Percentiles rank a stretch among this genome's conserved stretches.
Evolutionary conservation across 2,113 vertebrate genomes (phyloP).

Genomic region (Brachyistius frenatus): DNA sequence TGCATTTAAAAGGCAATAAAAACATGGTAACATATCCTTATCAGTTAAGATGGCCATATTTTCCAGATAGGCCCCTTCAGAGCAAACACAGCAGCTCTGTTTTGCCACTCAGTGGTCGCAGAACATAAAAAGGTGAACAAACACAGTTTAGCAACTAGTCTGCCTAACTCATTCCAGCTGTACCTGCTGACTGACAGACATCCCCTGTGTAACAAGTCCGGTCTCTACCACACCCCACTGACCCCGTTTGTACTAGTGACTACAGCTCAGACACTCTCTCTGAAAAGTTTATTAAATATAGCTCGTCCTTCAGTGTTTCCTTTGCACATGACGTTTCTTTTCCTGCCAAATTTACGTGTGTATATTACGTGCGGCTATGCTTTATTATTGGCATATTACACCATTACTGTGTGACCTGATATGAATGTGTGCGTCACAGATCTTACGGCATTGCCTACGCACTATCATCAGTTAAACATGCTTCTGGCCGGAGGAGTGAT

Average conservation of each 20-base stretch:
- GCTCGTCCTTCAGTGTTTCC: constrained; percentile 2
- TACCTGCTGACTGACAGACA: constrained; percentile 8
- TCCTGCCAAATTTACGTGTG: neutral
- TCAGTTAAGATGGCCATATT: neutral
- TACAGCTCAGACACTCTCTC: neutral
- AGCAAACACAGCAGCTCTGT: neutral
- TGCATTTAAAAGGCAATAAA: too few relatives aligned
- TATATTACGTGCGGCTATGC: neutral
- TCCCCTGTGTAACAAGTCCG: neutral
- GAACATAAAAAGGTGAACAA: neutral
- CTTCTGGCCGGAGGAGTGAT: constrained; percentile 17
- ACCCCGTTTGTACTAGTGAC: constrained; percentile 17
- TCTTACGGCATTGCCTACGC: constrained; percentile 19
- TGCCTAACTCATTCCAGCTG: neutral
- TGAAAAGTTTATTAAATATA: constrained; percentile 37
- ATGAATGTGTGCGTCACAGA: constrained; percentile 20
- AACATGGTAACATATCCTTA: neutral
- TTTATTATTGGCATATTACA: constrained; percentile 20
- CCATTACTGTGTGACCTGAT: constrained; percentile 9
- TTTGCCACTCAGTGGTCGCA: neutral
- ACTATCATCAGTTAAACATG: neutral
- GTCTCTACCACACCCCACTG: constrained; percentile 17
- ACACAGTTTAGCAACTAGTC: neutral
- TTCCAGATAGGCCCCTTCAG: neutral
- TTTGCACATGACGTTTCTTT: neutral